Evolutionary conservation across 2,113 vertebrate genomes (phyloP).

Genomic region (Corythornis madagascariensis): DNA sequence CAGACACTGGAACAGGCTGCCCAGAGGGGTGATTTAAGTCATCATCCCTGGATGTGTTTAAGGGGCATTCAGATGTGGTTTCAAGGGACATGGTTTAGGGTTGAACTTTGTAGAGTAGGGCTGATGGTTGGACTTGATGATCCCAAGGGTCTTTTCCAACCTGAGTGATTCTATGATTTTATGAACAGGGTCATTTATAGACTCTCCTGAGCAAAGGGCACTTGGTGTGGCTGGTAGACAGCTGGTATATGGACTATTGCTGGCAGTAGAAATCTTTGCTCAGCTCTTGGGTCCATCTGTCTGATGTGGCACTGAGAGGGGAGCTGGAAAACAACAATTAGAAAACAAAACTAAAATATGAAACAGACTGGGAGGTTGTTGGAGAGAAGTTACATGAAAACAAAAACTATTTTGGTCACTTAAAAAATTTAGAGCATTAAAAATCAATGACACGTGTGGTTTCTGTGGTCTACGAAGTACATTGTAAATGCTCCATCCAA

Average conservation of each 20-base stretch:
- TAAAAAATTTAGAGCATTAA: background rate
- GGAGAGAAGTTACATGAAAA: background rate
- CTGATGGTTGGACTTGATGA: too few relatives aligned
- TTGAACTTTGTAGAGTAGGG: too few relatives aligned
- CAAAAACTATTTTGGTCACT: background rate
- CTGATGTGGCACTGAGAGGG: conserved; percentile 23
- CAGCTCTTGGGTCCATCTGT: conserved; percentile 36
- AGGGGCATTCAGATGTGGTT: too few relatives aligned
- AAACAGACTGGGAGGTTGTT: background rate
- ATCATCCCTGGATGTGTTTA: too few relatives aligned
- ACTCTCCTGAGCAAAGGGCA: conserved; percentile 22
- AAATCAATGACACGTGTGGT: background rate
- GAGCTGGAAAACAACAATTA: background rate
- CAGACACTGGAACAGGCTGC: too few relatives aligned
- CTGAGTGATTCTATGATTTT: too few relatives aligned
- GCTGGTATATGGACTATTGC: background rate
- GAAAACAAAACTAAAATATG: background rate
- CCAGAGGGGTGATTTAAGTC: too few relatives aligned
- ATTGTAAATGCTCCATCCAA: background rate
- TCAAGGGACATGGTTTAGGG: too few relatives aligned
- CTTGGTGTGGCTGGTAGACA: background rate
- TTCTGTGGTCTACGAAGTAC: background rate
- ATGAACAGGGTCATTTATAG: background rate
- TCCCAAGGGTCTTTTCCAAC: too few relatives aligned
- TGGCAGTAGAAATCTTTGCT: background rate